These are phyloP conservation scores for Chelonoidis abingdonii DNA, from an alignment of 2,113 vertebrate species.

Conservation along the genomic window DNA sequence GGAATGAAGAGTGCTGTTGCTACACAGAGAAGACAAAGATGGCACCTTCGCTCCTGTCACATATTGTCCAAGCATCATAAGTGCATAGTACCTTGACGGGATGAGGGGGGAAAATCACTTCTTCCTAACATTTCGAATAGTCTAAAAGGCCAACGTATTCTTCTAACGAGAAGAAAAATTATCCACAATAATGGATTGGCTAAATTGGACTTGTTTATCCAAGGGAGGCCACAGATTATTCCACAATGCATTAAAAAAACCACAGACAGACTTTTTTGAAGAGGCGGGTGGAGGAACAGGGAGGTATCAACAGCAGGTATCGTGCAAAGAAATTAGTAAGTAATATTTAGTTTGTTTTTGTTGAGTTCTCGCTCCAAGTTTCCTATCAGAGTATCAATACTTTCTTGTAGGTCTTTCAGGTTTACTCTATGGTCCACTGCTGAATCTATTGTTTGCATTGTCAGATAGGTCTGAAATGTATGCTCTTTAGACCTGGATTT, in stretches of 20 bases:
- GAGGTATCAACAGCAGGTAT: background rate
- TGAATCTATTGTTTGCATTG: conserved; percentile 88
- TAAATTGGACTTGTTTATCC: conserved; percentile 10
- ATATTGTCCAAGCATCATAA: conserved; percentile 71
- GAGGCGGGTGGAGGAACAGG: background rate
- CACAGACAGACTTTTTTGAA: conserved; percentile 31
- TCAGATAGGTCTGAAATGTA: conserved; percentile 88
- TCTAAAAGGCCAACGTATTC: conserved; percentile 77
- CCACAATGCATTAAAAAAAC: background rate
- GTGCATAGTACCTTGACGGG: conserved; percentile 74
- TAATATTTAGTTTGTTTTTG: conserved; percentile 93
- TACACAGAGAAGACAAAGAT: conserved; percentile 19
- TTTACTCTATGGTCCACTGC: conserved; percentile 86
- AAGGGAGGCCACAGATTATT: background rate
- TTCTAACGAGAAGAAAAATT: conserved; percentile 83
- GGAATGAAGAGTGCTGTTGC: conserved; percentile 46
- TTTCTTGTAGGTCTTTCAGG: conserved; percentile 97
- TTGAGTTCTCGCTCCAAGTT: conserved; percentile 97
- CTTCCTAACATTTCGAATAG: conserved; percentile 49
- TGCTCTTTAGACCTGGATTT: conserved; percentile 78
- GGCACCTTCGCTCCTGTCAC: conserved; percentile 48
- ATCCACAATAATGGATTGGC: conserved; percentile 38
- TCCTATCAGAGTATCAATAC: conserved; percentile 96
- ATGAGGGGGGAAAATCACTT: conserved; percentile 1
- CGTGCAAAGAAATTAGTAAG: conserved; percentile 72